phyloP scores from a whole-genome alignment of 92 coral and sea anemone genomes.

The Umimayanthus chanpuru region DNA sequence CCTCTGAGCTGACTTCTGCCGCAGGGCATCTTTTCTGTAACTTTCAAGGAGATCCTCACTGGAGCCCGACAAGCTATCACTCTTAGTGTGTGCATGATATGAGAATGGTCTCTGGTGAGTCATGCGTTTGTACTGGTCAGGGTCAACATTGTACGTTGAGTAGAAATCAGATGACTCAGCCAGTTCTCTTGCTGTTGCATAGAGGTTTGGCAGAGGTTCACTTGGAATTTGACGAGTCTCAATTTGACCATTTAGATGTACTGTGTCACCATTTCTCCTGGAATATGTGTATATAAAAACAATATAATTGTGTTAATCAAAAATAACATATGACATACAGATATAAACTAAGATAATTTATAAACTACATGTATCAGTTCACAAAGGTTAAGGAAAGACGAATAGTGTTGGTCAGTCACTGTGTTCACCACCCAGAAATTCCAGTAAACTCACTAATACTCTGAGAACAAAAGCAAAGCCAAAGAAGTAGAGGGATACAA shows the following conservation, averaged over 20 bases:
- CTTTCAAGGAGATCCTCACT: slow-evolving; percentile 80
- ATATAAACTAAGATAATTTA: too few species aligned
- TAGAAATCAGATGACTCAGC: slow-evolving; percentile 69
- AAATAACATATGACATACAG: neutral
- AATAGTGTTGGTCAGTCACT: too few species aligned
- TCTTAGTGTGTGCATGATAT: slow-evolving; percentile 46
- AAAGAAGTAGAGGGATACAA: too few species aligned
- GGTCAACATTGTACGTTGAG: slow-evolving; percentile 80
- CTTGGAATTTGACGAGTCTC: neutral
- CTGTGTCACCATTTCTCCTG: slow-evolving; percentile 27
- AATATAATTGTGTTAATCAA: neutral
- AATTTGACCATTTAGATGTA: slow-evolving; percentile 39
- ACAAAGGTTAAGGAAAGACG: too few species aligned
- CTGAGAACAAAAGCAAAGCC: too few species aligned
- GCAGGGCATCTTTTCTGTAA: slow-evolving; percentile 56
- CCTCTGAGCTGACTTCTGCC: slow-evolving; percentile 1
- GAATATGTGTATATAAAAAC: neutral
- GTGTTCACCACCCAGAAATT: too few species aligned
- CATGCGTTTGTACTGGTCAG: slow-evolving; percentile 54
- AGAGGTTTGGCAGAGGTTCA: slow-evolving; percentile 65
- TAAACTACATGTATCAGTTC: too few species aligned
- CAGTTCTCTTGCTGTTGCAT: slow-evolving; percentile 71
- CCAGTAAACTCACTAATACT: too few species aligned
- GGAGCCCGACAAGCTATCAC: slow-evolving; percentile 76
- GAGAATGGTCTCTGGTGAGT: slow-evolving; percentile 30